Evolutionary conservation across 2,113 vertebrate genomes (phyloP), one percentile per base, ranked within the genome.

Genomic region (Lophochroa leadbeateri): DNA sequence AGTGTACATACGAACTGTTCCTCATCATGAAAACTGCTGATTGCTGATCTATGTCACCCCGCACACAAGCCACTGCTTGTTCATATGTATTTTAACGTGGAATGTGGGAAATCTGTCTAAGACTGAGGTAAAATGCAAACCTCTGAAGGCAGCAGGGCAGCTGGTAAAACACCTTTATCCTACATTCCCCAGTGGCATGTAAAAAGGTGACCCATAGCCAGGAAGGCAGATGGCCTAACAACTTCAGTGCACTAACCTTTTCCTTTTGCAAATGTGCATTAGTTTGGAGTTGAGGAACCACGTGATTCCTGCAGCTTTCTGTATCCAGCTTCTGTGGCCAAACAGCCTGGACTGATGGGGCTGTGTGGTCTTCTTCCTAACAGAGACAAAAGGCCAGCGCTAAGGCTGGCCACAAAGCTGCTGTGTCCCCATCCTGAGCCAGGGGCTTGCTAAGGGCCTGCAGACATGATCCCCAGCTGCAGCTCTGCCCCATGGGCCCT

Each of bases 121-220:
- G 53, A 39, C 28, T 52, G 77, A 77, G 72, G 76, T 61, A 74
- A 90, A 89, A 90, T 23, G 39, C 31, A 94, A 90, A 90, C 28
- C 13, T 75, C 67, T 58, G 60, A 64, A 94, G 52, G 91, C 68
- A 71, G 63, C 2, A 11, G 24, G 55, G 74, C 84, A 92, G 28
- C 43, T 70, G 71, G 43, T 85, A 80, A 78, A 91, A 61, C 11
- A 44, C 20, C 24, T 74, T 63, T 67, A 52, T 88, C 50, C 24
- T 44, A 0, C 0, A 0, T 87, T 63, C 33, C 28, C 49, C 14
- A n/a, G 3, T 27, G 47, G 37, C 76, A 7, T 37, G 44, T 89
- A 64, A 87, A 69, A 29, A 80, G 47, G 31, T 85, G 60, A 80
- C 50, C 17, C n/a, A 27, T 35, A 70, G 53, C 33, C 0, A 1